phyloP scores from a whole-genome alignment of 2,113 vertebrate species.

The Melanerpes formicivorus region DNA sequence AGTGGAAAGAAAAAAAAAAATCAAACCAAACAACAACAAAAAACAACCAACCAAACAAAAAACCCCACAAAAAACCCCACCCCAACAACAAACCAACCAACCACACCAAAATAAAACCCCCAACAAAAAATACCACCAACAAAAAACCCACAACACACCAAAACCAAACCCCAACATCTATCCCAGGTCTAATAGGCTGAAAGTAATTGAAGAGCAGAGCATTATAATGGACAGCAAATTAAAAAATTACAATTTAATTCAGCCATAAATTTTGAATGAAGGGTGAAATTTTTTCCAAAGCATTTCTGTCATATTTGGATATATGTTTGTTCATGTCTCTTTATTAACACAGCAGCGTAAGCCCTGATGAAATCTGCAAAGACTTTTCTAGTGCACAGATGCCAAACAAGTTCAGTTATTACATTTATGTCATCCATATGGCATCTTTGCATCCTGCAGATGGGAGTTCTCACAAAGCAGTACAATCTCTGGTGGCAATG shows the following conservation, averaged over 20 bases:
- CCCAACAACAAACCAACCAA: too few relatives aligned
- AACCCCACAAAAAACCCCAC: too few relatives aligned
- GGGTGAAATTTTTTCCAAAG: constrained; percentile 1
- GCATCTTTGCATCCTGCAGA: constrained; percentile 33
- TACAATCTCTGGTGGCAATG: not conserved
- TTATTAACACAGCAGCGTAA: not conserved
- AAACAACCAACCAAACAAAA: not conserved
- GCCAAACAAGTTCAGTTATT: constrained; percentile 33
- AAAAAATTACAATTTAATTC: not conserved
- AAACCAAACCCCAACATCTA: not conserved
- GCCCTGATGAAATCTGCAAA: not conserved
- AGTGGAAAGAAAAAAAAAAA: not conserved
- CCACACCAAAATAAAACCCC: not conserved
- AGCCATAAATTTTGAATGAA: not conserved
- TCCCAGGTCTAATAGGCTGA: not conserved
- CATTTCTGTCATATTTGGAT: constrained; percentile 4
- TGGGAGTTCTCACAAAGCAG: constrained; percentile 22
- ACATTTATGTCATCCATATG: constrained; percentile 47
- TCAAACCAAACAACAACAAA: too few relatives aligned
- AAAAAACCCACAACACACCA: not conserved
- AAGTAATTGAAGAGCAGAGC: constrained; percentile 3
- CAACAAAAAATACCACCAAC: not conserved
- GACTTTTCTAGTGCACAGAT: constrained; percentile 1
- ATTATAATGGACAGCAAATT: not conserved
- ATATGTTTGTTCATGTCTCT: not conserved